Percentiles rank a stretch among this genome's conserved stretches.
Conservation (phyloP, 1,140 invertebrate species). For the Homarus americanus region DNA sequence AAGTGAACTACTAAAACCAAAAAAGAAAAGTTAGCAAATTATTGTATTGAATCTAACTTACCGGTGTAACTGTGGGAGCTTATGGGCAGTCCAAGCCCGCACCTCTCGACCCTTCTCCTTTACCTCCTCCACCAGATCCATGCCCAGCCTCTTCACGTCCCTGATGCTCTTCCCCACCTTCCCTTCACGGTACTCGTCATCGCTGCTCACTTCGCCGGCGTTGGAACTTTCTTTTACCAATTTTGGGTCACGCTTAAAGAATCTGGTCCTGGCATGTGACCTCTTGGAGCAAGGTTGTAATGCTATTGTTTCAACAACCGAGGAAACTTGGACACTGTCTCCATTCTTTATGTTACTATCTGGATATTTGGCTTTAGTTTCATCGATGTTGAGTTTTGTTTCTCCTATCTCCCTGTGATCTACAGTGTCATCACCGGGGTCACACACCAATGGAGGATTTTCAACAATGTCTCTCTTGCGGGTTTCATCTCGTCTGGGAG, state of each 20-base stretch:
- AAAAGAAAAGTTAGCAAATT: neutral
- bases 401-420: neutral
- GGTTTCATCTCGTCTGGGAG: neutral
- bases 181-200: conserved; percentile 40
- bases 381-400: neutral
- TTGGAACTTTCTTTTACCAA: neutral
- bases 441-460: neutral
- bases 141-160: conserved; percentile 61
- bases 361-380: neutral
- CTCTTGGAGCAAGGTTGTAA: neutral
- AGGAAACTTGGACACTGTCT: neutral
- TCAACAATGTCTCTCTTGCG: neutral
- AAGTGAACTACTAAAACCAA: neutral
- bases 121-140: conserved; percentile 75
- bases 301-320: neutral
- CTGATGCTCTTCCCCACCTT: conserved; percentile 52
- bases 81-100: conserved; percentile 66
- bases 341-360: neutral
- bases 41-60: conserved; percentile 20
- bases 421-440: neutral
- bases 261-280: neutral
- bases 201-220: neutral
- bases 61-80: conserved; percentile 56
- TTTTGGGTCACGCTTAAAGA: neutral
- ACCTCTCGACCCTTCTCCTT: conserved; percentile 74